Evolutionary conservation across 1,140 invertebrate genomes (phyloP).

Genomic region (Drosophila arizonae): DNA sequence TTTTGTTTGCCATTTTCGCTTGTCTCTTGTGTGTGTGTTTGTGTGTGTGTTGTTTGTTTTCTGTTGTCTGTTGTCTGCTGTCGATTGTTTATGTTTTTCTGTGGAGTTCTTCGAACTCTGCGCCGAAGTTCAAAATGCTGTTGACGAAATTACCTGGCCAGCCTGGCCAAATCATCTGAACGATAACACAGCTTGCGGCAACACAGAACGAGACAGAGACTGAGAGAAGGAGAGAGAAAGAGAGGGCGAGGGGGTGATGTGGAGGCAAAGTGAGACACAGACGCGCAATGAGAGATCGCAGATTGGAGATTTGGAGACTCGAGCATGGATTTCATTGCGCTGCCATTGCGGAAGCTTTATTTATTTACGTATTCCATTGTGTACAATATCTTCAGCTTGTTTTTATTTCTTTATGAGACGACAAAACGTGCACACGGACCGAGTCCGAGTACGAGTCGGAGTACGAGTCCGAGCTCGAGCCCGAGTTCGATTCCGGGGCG

Average conservation of each 20-base stretch:
- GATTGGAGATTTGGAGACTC: conserved; percentile 6
- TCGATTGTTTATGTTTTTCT: conserved; percentile 46
- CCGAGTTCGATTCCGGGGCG: not conserved
- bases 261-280: conserved; percentile 4
- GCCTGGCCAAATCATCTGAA: conserved; percentile 48
- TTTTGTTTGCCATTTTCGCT: conserved; percentile 43
- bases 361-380: conserved; percentile 28
- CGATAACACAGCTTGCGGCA: conserved; percentile 28
- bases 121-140: conserved; percentile 46
- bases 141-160: conserved; percentile 39
- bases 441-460: not conserved
- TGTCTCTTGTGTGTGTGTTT: not conserved
- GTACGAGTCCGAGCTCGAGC: no score
- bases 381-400: not conserved
- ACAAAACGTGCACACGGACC: conserved; percentile 33
- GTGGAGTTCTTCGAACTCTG: conserved; percentile 53
- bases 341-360: conserved; percentile 50
- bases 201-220: conserved; percentile 1
- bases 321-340: conserved; percentile 30
- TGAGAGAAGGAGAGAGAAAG: not conserved
- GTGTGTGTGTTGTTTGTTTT: no score
- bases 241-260: not conserved
- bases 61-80: conserved; percentile 13
- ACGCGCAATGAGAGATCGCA: conserved; percentile 4
- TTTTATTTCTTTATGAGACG: conserved; percentile 12